phyloP scores from a whole-genome alignment of 2,888 invertebrate genomes.

The Pyralis farinalis region DNA sequence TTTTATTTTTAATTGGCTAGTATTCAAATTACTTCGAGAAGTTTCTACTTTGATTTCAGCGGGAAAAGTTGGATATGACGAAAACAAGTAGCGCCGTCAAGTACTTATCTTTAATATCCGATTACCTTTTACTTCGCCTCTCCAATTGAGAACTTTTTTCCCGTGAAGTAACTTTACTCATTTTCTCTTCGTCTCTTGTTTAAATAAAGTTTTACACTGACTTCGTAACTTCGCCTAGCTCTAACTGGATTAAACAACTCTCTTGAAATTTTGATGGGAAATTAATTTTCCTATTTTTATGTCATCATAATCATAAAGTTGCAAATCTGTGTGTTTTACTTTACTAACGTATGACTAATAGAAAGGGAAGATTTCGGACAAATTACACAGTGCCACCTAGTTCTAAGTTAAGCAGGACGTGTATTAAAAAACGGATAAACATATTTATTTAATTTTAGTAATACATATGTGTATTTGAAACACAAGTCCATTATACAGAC shows the following conservation, averaged over 20 bases:
- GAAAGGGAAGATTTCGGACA: too few relatives aligned
- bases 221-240: slow-evolving; percentile 48
- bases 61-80: slow-evolving; percentile 8
- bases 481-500: too few relatives aligned
- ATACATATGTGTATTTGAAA: too few relatives aligned
- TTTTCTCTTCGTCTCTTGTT: slow-evolving; percentile 66
- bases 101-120: slow-evolving; percentile 43
- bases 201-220: slow-evolving; percentile 57
- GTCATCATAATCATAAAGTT: neutral
- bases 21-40: neutral
- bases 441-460: too few relatives aligned
- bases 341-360: too few relatives aligned
- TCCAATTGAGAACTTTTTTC: slow-evolving; percentile 55
- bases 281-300: slow-evolving; percentile 39
- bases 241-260: slow-evolving; percentile 61
- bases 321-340: too few relatives aligned
- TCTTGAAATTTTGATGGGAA: slow-evolving; percentile 54
- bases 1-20: neutral
- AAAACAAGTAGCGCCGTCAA: slow-evolving; percentile 20
- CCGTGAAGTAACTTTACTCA: slow-evolving; percentile 64
- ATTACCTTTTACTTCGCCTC: slow-evolving; percentile 59
- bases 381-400: too few relatives aligned
- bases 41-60: neutral
- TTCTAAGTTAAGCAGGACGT: too few relatives aligned
- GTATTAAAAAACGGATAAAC: too few relatives aligned